Conservation (phyloP, 2,113 vertebrate genomes). For the Chaetorhynchus papuensis region DNA sequence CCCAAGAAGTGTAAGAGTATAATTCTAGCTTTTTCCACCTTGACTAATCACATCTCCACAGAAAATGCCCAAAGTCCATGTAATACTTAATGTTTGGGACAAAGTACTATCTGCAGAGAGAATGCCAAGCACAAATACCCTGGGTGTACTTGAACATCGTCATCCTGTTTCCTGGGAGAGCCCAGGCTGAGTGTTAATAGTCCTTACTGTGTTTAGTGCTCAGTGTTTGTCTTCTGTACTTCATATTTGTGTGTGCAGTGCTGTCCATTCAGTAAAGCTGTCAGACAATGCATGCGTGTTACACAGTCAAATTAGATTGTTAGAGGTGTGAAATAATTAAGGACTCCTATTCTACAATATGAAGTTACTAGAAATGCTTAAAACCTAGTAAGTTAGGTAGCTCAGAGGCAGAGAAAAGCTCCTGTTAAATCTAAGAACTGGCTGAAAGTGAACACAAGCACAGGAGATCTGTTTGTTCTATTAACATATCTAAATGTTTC, state of each 20-base stretch:
- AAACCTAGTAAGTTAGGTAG: background rate
- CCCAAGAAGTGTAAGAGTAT: background rate
- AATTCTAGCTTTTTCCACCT: background rate
- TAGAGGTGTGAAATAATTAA: background rate
- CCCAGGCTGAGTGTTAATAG: background rate
- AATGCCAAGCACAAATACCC: background rate
- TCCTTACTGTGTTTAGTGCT: background rate
- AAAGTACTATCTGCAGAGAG: background rate
- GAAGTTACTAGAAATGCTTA: background rate
- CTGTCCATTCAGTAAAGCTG: background rate
- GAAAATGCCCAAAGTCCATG: background rate
- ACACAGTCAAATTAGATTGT: background rate
- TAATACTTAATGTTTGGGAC: background rate
- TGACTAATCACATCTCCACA: background rate
- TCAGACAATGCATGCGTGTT: accelerated
- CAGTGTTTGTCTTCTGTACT: background rate
- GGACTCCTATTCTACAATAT: background rate
- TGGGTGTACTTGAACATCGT: background rate
- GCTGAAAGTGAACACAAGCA: background rate
- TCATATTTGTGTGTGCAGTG: background rate
- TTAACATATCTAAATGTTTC: background rate
- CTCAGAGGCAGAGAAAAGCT: background rate
- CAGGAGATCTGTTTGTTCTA: background rate
- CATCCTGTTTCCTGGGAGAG: background rate
- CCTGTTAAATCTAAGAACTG: background rate